These are phyloP conservation scores for Petrosia ficiformis DNA, from an alignment of 37 sponge, comb jelly and placozoan species.

Conservation along the genomic window DNA sequence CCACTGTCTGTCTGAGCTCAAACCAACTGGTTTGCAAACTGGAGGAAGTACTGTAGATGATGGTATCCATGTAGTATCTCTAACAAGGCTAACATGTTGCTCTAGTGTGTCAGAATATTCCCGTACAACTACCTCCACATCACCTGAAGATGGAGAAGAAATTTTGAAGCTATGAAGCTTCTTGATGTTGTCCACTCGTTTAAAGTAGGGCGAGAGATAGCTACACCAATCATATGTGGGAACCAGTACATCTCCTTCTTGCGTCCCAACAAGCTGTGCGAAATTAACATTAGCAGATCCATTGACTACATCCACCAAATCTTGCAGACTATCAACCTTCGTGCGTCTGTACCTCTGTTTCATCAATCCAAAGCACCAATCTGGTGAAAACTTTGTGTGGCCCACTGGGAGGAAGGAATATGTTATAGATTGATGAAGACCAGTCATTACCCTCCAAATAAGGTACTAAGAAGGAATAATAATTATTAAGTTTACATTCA, in stretches of 20 bases:
- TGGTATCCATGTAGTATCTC: too few species aligned
- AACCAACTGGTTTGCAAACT: too few species aligned
- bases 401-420: slow-evolving; percentile 21
- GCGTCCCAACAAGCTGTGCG: slow-evolving; percentile 34
- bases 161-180: too few species aligned
- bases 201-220: background rate
- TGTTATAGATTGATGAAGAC: slow-evolving; percentile 8
- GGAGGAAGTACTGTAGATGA: too few species aligned
- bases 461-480: background rate
- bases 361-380: slow-evolving; percentile 38
- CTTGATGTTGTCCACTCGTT: background rate
- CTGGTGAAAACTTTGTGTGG: slow-evolving; percentile 39
- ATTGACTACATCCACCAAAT: slow-evolving; percentile 16
- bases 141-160: too few species aligned
- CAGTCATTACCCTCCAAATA: background rate
- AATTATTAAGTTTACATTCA: background rate
- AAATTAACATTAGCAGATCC: slow-evolving; percentile 22
- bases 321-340: slow-evolving; percentile 21
- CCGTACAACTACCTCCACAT: too few species aligned
- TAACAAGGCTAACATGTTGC: too few species aligned
- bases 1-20: too few species aligned
- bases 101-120: too few species aligned
- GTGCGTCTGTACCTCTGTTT: slow-evolving; percentile 6
- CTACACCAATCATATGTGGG: background rate
- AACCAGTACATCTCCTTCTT: slow-evolving; percentile 1